Evolutionary conservation across 2,113 vertebrate genomes (phyloP), one percentile per base, ranked within the genome.

Genomic region (Salvelinus alpinus): DNA sequence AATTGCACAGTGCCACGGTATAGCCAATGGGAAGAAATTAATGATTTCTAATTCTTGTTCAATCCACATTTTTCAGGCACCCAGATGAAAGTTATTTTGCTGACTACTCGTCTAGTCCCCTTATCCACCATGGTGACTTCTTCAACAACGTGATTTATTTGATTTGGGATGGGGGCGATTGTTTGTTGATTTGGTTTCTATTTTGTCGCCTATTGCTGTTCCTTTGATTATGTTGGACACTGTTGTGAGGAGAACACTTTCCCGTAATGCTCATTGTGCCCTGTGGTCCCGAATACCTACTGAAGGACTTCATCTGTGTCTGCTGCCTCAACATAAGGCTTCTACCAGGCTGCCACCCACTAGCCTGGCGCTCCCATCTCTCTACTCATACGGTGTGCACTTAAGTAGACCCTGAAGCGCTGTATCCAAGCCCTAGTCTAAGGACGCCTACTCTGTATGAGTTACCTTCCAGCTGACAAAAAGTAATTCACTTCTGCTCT

Each of bases 401-500:
- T 89, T 89, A 77, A 86, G 80, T 80, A 83, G 66, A 81, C 78
- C 76, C 73, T 34, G 74, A 86, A 88, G 83, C 75, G 62, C 48
- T 13, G 64, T 73, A 59, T 18, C 67, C 51, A 47, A 76, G 79
- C 73, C 78, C 72, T 83, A 74, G 64, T 31, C 65, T 1, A 47
- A 83, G 82, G 77, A 22, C n/a, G n/a, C 38, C 78, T 75, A 79
- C 80, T 70, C 80, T 66, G 81, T 75, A 77, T 84, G 84, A 24
- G 67, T 71, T 72, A 78, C 81, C 64, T 80, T 71, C 90, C 80
- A 70, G 57, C 87, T 87, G 88, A 80, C 25, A 5, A 86, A 67
- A 83, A 75, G 81, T 90, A 88, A 90, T 91, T 92, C 88, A 91
- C 83, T 82, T 81, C 51, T 54, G 83, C 70, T 75, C 85, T 88